These are phyloP conservation scores for Phylloscopus whistleri DNA, from an alignment of 2,113 vertebrate species.

Conservation along the genomic window DNA sequence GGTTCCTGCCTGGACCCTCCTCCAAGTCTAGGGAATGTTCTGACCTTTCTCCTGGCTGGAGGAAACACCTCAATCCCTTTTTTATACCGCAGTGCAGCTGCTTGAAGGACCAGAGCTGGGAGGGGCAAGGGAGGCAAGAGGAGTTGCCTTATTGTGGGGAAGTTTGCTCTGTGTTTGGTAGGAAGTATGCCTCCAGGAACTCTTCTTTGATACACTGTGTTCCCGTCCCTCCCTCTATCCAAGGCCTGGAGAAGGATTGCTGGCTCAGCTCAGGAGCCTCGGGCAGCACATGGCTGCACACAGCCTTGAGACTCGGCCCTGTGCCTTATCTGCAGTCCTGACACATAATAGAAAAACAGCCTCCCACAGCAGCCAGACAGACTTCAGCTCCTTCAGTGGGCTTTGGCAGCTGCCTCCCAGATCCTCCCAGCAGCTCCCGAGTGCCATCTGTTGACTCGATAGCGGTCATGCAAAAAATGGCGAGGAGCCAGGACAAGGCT, in stretches of 20 bases:
- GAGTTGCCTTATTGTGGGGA: background rate
- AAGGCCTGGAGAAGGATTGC: background rate
- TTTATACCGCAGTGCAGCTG: background rate
- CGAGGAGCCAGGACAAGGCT: background rate
- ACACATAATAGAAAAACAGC: background rate
- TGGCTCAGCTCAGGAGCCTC: background rate
- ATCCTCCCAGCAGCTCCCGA: slow-evolving; percentile 12
- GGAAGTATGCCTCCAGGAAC: background rate
- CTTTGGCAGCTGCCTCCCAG: background rate
- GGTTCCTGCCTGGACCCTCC: background rate
- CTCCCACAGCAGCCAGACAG: background rate
- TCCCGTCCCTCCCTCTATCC: background rate
- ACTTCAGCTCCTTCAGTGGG: background rate
- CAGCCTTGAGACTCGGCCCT: background rate
- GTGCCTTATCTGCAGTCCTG: background rate
- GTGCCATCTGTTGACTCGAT: slow-evolving; percentile 53
- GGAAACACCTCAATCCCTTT: background rate
- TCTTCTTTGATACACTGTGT: background rate
- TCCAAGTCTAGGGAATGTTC: background rate
- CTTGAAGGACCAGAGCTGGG: background rate
- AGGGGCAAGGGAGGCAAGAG: background rate
- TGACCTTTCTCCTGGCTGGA: background rate
- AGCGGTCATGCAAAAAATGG: background rate
- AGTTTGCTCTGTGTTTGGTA: background rate
- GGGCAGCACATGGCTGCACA: background rate